These are phyloP conservation scores for Mylabris phalerata DNA, from an alignment of 1,140 invertebrate species.

Conservation along the genomic window DNA sequence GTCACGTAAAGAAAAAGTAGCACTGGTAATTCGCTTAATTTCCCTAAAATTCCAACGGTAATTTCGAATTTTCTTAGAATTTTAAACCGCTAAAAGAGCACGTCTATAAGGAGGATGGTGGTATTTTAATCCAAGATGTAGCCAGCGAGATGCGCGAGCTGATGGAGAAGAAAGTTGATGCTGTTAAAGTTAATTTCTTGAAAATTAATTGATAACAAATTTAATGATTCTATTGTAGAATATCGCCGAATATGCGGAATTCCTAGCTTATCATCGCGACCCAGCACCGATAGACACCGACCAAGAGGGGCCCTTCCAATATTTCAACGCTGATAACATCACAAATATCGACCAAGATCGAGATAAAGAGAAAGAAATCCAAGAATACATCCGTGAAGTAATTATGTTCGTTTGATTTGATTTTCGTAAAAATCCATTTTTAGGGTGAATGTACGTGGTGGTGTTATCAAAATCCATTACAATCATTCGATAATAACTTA, in stretches of 20 bases:
- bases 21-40: not conserved
- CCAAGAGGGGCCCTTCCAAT: constrained; percentile 19
- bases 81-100: constrained; percentile 23
- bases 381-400: constrained; percentile 21
- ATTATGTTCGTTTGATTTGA: not conserved
- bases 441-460: constrained; percentile 33
- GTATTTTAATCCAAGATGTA: constrained; percentile 17
- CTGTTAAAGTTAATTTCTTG: constrained; percentile 21
- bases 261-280: constrained; percentile 30
- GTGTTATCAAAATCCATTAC: constrained; percentile 23
- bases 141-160: constrained; percentile 21
- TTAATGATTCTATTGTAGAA: constrained; percentile 17
- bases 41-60: no score
- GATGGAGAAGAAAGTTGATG: constrained; percentile 31
- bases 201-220: not conserved
- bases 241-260: constrained; percentile 35
- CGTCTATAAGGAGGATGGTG: constrained; percentile 20
- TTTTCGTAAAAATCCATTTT: constrained; percentile 6
- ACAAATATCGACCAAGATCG: constrained; percentile 18
- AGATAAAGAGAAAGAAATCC: constrained; percentile 16
- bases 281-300: constrained; percentile 6
- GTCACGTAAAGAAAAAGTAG: constrained; percentile 24
- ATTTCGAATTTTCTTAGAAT: constrained; percentile 5
- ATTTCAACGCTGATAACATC: constrained; percentile 28
- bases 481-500: constrained; percentile 12